Evolutionary conservation across 2,113 vertebrate species (phyloP), one percentile per base, ranked within the genome.

Genomic region (Astatotilapia flaviijosephi): DNA sequence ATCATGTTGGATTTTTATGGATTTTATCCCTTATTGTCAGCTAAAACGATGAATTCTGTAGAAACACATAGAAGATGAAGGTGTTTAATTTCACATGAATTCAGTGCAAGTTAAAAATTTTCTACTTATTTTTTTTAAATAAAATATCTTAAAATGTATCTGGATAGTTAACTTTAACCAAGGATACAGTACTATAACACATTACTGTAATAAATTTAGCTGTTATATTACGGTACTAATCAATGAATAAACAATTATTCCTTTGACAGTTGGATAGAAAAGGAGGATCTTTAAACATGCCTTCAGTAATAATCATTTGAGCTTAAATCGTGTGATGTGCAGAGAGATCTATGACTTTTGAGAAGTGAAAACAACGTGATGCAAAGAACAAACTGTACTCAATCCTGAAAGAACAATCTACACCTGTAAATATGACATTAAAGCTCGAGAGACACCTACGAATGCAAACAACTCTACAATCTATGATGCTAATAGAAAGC

Each of bases 331-430:
- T 15, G 21, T 73, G 68, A 45, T 26, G 33, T 37, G 4, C 33
- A 68, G 62, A 40, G 60, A n/a, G 1, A 68, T n/a, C 0, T 65
- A 0, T n/a, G 4, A 37, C 33, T 68, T 68, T 21, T 68, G 11
- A 68, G 33, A 13, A 21, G 33, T 4, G 33, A 68, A 68, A 68
- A 68, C 33, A 68, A 68, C 3, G 0, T 73, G 37, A 45, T 26
- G 21, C 14, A 42, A 73, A 73, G 21, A 45, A 17, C 40, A 45
- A 45, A 26, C 4, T 73, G 65, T 3, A 0, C 19, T 65, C 19
- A 65, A 5, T 65, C 10, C 19, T 65, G 19, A 65, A 37, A 65
- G 33, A 65, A 65, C 33, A 65, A 37, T 19, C 58, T 19, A 33
- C 58, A 19, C 6, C 31, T 65, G 31, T 37, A 65, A n/a, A 11